These are phyloP conservation scores for Tetragonula clypearis DNA, from an alignment of 1,140 invertebrate genomes.

Conservation along the genomic window DNA sequence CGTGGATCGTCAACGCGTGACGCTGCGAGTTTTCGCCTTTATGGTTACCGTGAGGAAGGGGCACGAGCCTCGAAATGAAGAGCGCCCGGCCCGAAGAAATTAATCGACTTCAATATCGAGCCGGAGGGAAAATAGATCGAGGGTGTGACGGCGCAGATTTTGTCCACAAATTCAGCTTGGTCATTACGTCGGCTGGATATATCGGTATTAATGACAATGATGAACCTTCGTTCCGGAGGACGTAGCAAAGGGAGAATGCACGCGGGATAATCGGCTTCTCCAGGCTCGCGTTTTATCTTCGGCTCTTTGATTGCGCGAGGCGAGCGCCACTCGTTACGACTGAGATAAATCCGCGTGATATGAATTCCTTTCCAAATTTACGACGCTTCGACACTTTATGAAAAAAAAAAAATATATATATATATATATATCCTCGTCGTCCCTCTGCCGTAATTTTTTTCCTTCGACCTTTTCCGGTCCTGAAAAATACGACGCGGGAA, in stretches of 20 bases:
- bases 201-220: slow-evolving; percentile 59
- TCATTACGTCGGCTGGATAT: slow-evolving; percentile 46
- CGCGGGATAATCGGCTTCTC: slow-evolving; percentile 55
- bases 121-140: slow-evolving; percentile 22
- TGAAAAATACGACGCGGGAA: not conserved
- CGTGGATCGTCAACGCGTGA: slow-evolving; percentile 16
- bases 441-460: not conserved
- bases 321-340: slow-evolving; percentile 44
- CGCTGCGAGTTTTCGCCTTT: not conserved
- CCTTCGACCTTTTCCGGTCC: not conserved
- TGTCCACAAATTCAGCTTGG: slow-evolving; percentile 37
- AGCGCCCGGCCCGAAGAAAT: slow-evolving; percentile 19
- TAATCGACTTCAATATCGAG: slow-evolving; percentile 33
- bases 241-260: slow-evolving; percentile 48
- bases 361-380: slow-evolving; percentile 48
- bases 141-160: not conserved
- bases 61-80: not conserved
- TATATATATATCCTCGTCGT: not conserved
- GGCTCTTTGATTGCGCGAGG: slow-evolving; percentile 52
- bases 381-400: slow-evolving; percentile 42
- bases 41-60: not conserved
- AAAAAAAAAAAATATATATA: slow-evolving; percentile 6
- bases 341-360: slow-evolving; percentile 55
- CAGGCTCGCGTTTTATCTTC: slow-evolving; percentile 56
- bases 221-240: slow-evolving; percentile 20